Conservation (phyloP, 2,888 invertebrate species). For the Morinoia aosen region DNA sequence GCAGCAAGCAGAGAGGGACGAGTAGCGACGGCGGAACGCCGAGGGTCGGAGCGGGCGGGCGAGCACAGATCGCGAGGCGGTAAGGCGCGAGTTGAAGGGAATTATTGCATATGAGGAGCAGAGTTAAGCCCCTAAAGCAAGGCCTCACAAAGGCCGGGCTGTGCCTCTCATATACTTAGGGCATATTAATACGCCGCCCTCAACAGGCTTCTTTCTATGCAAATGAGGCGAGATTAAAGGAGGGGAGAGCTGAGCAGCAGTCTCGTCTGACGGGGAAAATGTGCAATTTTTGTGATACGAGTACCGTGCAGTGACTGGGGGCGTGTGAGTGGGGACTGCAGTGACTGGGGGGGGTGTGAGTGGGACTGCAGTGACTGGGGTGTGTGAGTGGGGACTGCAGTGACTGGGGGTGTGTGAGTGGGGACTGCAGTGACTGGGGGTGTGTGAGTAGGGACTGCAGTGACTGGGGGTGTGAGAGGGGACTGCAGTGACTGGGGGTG, state of each 20-base stretch:
- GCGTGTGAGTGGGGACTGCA: too few species aligned
- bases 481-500: too few species aligned
- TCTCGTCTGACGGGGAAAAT: neutral
- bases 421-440: too few species aligned
- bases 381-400: neutral
- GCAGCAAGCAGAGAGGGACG: neutral
- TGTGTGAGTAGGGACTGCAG: too few species aligned
- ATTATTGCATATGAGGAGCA: slow-evolving; percentile 8
- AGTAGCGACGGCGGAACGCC: too few species aligned
- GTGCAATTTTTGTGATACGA: neutral
- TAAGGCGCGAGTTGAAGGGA: neutral
- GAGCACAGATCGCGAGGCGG: neutral
- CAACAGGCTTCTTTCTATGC: slow-evolving; percentile 40
- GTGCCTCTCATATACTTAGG: slow-evolving; percentile 31
- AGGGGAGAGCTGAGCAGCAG: neutral
- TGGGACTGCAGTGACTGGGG: neutral
- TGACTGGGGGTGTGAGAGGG: too few species aligned
- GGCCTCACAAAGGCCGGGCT: neutral
- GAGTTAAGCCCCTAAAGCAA: slow-evolving; percentile 35
- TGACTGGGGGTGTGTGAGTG: neutral
- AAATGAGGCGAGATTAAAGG: slow-evolving; percentile 35
- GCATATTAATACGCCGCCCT: slow-evolving; percentile 25
- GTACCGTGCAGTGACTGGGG: neutral
- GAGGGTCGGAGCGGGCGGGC: neutral
- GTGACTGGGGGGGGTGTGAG: too few species aligned